Conservation (phyloP, 2,888 invertebrate genomes). For the Drosophila lutescens region DNA sequence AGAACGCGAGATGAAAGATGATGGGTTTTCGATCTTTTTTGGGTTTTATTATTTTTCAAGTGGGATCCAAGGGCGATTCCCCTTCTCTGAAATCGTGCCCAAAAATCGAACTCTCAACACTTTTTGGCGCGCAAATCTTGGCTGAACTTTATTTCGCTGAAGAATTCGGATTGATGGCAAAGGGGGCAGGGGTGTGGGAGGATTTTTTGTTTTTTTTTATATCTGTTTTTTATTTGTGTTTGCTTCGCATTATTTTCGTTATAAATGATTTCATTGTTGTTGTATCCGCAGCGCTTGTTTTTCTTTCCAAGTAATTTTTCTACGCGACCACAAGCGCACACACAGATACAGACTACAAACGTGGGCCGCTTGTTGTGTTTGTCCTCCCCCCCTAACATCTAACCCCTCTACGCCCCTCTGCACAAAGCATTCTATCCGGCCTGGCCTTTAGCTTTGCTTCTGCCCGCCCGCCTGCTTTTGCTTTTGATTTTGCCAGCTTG, state of each 20-base stretch:
- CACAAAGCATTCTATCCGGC: slow-evolving; percentile 49
- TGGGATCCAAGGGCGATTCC: slow-evolving; percentile 37
- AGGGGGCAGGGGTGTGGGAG: slow-evolving; percentile 2
- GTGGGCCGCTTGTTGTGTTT: slow-evolving; percentile 32
- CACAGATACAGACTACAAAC: slow-evolving; percentile 34
- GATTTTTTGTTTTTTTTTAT: slow-evolving; percentile 1
- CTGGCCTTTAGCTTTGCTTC: slow-evolving; percentile 29
- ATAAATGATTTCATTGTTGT: slow-evolving; percentile 75
- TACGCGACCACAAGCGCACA: slow-evolving; percentile 50
- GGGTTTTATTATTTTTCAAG: slow-evolving; percentile 13
- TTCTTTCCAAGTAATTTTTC: slow-evolving; percentile 75
- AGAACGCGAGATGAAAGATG: slow-evolving; percentile 8
- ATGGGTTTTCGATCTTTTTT: slow-evolving; percentile 1
- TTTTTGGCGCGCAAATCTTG: slow-evolving; percentile 55
- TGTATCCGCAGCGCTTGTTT: slow-evolving; percentile 62
- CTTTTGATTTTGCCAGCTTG: too few species aligned
- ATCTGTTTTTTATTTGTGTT: slow-evolving; percentile 24
- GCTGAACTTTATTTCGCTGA: slow-evolving; percentile 32
- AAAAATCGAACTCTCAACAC: slow-evolving; percentile 18
- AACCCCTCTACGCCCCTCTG: slow-evolving; percentile 12
- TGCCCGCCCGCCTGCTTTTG: slow-evolving; percentile 57
- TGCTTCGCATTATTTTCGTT: slow-evolving; percentile 50
- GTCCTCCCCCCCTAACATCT: not conserved
- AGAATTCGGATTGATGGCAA: not conserved
- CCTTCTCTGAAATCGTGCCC: slow-evolving; percentile 27